Conservation (phyloP, 2,797 vertebrate species). For the Knipowitschia caucasica region DNA sequence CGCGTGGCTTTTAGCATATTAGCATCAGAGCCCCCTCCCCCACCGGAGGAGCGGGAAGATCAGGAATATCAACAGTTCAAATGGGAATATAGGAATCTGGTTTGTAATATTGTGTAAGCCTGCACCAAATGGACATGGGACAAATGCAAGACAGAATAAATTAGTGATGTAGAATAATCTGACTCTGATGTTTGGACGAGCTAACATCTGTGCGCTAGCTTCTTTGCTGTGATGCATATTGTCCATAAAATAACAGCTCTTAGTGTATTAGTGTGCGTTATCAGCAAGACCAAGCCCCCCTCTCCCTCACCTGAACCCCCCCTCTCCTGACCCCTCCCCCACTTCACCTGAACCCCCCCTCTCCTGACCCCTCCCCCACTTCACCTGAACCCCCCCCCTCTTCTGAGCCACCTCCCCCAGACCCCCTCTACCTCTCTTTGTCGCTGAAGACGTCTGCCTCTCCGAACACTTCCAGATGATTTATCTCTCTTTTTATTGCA, state of each 20-base stretch:
- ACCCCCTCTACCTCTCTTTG: no score
- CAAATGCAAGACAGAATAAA: no score
- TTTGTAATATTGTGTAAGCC: no score
- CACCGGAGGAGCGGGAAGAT: no score
- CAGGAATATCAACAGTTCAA: no score
- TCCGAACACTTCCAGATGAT: constrained; percentile 53
- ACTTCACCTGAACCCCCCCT: constrained; percentile 4
- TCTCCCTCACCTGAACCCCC: neutral
- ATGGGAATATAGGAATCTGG: no score
- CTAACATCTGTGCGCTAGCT: no score
- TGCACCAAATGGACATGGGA: no score
- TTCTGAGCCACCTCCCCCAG: constrained; percentile 29
- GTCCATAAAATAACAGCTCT: no score
- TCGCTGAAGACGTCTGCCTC: constrained; percentile 50
- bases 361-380: constrained; percentile 26
- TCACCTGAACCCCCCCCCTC: constrained; percentile 9
- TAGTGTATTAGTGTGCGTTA: constrained; percentile 74
- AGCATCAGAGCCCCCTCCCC: constrained; percentile 36
- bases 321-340: neutral
- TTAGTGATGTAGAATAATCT: no score
- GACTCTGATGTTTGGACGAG: no score
- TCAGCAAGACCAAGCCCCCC: constrained; percentile 12
- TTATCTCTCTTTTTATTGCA: constrained; percentile 57
- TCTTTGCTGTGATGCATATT: no score
- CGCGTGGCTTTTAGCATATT: constrained; percentile 72